Evolutionary conservation across 1,140 invertebrate species (phyloP).

Genomic region (Neodiprion lecontei): DNA sequence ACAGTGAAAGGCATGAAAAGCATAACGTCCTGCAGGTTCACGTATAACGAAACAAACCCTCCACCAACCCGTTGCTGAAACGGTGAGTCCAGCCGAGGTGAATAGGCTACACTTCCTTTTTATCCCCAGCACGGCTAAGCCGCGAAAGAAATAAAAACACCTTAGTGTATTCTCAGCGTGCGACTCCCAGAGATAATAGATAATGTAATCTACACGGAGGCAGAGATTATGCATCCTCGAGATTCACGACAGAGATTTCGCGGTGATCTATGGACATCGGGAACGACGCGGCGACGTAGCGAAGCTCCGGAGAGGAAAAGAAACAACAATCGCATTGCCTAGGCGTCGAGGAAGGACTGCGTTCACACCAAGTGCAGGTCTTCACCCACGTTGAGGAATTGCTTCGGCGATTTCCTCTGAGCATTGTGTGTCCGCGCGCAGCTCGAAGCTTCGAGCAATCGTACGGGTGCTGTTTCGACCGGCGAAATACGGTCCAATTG

Average conservation of each 20-base stretch:
- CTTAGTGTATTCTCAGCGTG: constrained; percentile 3
- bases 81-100: not conserved
- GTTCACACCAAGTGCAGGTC: too few species aligned
- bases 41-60: not conserved
- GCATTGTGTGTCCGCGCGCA: too few species aligned
- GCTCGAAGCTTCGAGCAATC: too few species aligned
- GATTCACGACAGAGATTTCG: constrained; percentile 49
- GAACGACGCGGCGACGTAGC: constrained; percentile 21
- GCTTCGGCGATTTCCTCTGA: too few species aligned
- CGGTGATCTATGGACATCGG: constrained; percentile 41
- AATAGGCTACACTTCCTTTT: not conserved
- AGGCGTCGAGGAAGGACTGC: not conserved
- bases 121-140: not conserved
- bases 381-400: too few species aligned
- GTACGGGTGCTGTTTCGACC: too few species aligned
- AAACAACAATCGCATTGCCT: not conserved
- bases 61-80: too few species aligned
- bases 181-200: constrained; percentile 26
- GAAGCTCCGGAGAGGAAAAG: not conserved
- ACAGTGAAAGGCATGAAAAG: constrained; percentile 23
- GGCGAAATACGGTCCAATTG: too few species aligned
- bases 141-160: not conserved
- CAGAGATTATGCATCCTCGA: constrained; percentile 45
- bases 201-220: constrained; percentile 44
- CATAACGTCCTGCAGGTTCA: not conserved